Evolutionary conservation across 2,113 vertebrate genomes (phyloP).

Genomic region (Tretioscincus oriximinensis): DNA sequence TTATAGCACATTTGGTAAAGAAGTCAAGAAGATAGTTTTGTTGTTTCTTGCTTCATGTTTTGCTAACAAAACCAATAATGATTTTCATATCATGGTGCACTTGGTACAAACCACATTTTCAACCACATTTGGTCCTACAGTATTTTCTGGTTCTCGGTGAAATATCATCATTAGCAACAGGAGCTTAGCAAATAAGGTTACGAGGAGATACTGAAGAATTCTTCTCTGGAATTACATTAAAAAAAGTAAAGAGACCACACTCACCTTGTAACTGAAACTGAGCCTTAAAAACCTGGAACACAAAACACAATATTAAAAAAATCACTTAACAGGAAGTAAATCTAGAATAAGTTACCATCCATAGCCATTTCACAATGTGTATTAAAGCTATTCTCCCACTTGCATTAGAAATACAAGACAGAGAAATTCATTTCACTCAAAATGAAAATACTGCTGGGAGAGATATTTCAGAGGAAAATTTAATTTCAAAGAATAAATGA

Average conservation of each 20-base stretch:
- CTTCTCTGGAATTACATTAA: no score
- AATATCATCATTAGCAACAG: no score
- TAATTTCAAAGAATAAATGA: background rate
- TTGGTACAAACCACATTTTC: no score
- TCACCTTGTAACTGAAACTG: background rate
- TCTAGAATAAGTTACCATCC: background rate
- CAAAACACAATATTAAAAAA: background rate
- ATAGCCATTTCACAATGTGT: background rate
- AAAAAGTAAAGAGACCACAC: background rate
- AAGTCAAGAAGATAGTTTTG: no score
- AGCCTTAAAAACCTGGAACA: background rate
- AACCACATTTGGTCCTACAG: no score
- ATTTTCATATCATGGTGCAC: no score
- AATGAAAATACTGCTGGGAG: background rate
- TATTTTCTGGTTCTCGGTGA: no score
- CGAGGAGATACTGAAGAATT: no score
- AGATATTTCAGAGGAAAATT: conserved; percentile 6
- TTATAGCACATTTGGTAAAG: no score
- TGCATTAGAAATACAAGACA: rapidly evolving
- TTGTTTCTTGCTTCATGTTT: no score
- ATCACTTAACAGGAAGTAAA: background rate
- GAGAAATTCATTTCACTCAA: background rate
- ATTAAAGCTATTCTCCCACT: background rate
- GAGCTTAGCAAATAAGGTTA: no score
- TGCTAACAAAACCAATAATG: no score